Conservation (phyloP, 2,888 invertebrate genomes). For the Petrophora chlorosata region DNA sequence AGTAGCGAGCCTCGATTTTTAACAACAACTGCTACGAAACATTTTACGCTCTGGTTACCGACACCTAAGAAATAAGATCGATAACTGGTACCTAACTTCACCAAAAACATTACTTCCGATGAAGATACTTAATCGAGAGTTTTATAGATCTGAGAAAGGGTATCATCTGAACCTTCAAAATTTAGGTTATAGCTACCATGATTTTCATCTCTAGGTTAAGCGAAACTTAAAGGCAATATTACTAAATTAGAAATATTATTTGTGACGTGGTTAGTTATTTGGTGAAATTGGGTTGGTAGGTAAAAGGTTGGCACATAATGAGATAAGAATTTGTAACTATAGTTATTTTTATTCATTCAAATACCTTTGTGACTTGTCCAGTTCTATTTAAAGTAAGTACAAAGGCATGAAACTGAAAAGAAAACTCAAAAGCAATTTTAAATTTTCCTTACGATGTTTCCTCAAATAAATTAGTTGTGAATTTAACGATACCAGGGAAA, state of each 20-base stretch:
- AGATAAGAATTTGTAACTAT: no score
- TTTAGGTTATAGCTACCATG: no score
- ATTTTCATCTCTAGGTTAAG: no score
- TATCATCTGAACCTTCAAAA: no score
- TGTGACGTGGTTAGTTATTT: no score
- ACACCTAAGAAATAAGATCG: constrained; percentile 1
- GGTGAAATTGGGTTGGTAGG: no score
- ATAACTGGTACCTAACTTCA: constrained; percentile 10
- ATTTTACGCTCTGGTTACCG: constrained; percentile 1
- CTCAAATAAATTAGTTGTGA: neutral
- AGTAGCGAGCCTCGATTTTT: constrained; percentile 32
- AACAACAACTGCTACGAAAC: constrained; percentile 18
- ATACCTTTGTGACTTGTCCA: neutral
- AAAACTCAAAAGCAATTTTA: neutral
- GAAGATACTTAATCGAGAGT: no score
- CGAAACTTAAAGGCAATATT: no score
- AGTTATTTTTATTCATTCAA: neutral
- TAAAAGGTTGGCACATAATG: no score
- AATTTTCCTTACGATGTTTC: neutral
- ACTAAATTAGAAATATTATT: no score
- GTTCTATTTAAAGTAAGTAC: no score
- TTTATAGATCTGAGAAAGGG: no score
- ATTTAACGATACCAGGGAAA: neutral
- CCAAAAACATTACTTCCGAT: neutral
- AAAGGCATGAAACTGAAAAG: neutral